Evolutionary conservation across 2,797 vertebrate genomes (phyloP).

Genomic region (Decapterus maruadsi): DNA sequence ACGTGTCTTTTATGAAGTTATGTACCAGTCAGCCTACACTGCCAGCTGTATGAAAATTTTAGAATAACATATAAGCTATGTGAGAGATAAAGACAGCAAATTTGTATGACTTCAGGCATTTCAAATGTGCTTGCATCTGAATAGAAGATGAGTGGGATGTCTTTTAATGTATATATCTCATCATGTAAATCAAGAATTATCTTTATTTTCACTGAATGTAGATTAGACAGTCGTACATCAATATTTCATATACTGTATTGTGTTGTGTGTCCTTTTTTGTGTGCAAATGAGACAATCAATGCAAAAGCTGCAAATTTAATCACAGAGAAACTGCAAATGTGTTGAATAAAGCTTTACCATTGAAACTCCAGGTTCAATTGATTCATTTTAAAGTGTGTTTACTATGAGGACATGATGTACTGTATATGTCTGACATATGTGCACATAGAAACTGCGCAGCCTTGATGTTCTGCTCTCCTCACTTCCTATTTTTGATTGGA

Average conservation of each 20-base stretch:
- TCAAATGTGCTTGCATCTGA: conserved; percentile 45
- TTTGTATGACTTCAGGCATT: conserved; percentile 49
- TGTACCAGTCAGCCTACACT: conserved; percentile 83
- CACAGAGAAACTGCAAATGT: conserved; percentile 16
- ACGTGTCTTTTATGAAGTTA: conserved; percentile 28
- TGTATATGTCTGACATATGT: neutral
- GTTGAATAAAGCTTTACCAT: conserved; percentile 55
- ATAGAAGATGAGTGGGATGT: conserved; percentile 39
- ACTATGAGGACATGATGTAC: neutral
- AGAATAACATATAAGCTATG: conserved; percentile 68
- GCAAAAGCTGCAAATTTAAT: conserved; percentile 64
- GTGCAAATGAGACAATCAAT: conserved; percentile 51
- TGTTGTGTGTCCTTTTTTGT: conserved; percentile 29
- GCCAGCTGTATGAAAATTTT: conserved; percentile 68
- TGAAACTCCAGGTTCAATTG: neutral
- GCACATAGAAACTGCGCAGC: conserved; percentile 14
- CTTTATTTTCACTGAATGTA: conserved; percentile 73
- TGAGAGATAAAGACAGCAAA: conserved; percentile 39
- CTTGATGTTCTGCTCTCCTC: conserved; percentile 20
- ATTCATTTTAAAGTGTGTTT: neutral
- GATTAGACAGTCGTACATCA: conserved; percentile 39
- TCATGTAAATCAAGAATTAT: conserved; percentile 71
- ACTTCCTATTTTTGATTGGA: conserved; percentile 66
- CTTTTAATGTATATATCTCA: conserved; percentile 63
- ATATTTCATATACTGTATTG: conserved; percentile 34